Base-by-base conservation (phyloP, 2,888 invertebrate species). In the Xylocampa areola region DNA sequence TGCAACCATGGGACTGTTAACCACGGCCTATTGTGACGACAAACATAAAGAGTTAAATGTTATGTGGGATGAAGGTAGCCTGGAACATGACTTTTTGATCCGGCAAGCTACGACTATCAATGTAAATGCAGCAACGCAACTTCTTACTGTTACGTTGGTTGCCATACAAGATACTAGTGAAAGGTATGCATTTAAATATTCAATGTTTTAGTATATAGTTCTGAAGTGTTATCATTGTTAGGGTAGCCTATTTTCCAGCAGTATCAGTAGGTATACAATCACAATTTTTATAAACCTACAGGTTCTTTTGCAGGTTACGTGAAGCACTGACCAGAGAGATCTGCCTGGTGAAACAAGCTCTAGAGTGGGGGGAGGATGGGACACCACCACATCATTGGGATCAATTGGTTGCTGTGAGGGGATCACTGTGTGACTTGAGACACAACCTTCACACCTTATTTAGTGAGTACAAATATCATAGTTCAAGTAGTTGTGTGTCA, bases 81-180 rank as follows among this genome's bases (percentile, higher is more conserved):
- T 94, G 53, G 94, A 94, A 66, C 94, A 95, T 51, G 94, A 94
- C 39, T 94, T 94, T 74, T 77, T 95, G 41, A 94, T 95, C 48
- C 86, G 91, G 6, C 95, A 95, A 84, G 94, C 95, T 2, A 94
- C 94, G 1, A 94, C 94, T 17, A 88, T 93, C 11, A 94, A 92
- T 53, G 92, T 94, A 2, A 94, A 94, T 72, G 93, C 94, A n/a
- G 93, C 94, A 10, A 94, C 93, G 14, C 94, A 95, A 70, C 85
- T 95, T 2, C 82, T 95, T 4, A 94, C 94, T 4, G 94, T 94
- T 11, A 94, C 94, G 14, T 73, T 94, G 58, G 90, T 94, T n/a
- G 95, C 95, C 44, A 91, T 94, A 68, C 90, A 94, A 73, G 94
- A 95, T 64, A 93, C 94, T 14, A 94, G 93, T 72, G 90, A 94